Evolutionary conservation across 1,140 invertebrate species (phyloP).

Genomic region (Hypsibius dujardini): DNA sequence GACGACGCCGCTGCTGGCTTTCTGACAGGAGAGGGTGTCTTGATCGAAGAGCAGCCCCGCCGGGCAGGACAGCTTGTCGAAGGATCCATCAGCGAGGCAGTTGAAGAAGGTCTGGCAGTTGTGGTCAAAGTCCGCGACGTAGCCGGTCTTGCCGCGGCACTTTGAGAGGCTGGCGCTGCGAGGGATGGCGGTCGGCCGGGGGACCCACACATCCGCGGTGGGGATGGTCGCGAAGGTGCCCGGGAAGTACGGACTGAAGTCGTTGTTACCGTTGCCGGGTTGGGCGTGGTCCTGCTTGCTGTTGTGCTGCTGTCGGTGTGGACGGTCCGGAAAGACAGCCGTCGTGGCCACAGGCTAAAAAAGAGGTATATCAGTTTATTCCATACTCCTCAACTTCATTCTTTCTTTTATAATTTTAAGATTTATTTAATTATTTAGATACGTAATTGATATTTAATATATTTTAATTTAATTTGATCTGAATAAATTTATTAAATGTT

Average conservation of each 20-base stretch:
- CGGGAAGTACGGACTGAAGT: neutral
- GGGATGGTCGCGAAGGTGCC: conserved; percentile 12
- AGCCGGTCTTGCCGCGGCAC: conserved; percentile 8
- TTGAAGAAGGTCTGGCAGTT: conserved; percentile 14
- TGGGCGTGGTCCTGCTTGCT: neutral
- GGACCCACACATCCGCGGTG: conserved; percentile 12
- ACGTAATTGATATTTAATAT: too few species aligned
- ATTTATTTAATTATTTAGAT: too few species aligned
- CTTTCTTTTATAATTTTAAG: too few species aligned
- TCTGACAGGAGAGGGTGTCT: conserved; percentile 9
- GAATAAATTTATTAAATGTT: too few species aligned
- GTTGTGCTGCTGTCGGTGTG: neutral
- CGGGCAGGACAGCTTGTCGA: conserved; percentile 14
- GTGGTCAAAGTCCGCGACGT: conserved; percentile 9
- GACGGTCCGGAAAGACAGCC: neutral
- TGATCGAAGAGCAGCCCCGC: conserved; percentile 12
- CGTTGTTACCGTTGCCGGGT: neutral
- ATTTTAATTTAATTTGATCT: too few species aligned
- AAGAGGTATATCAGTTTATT: too few species aligned
- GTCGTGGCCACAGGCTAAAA: too few species aligned
- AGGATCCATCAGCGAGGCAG: conserved; percentile 10
- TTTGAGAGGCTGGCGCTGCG: neutral
- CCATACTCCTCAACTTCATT: too few species aligned
- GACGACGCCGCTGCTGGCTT: neutral
- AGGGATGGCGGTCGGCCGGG: neutral